Percentiles rank a stretch among this genome's conserved stretches.
phyloP scores from a whole-genome alignment of 2,888 invertebrate species.

The Phanerotoma sp. region DNA sequence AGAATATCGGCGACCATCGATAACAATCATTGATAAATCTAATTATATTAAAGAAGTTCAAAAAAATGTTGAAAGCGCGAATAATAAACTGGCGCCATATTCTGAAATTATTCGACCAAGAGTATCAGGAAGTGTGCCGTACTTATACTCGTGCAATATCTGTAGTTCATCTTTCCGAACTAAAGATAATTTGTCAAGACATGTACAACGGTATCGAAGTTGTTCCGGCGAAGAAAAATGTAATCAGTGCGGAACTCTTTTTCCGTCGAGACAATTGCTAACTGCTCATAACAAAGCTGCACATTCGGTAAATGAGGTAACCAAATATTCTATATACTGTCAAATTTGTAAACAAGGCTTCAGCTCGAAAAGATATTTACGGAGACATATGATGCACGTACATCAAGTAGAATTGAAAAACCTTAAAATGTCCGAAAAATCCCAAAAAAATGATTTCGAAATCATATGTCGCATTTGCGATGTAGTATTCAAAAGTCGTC shows the following conservation, averaged over 20 bases:
- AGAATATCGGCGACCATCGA: too few relatives aligned
- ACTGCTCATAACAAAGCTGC: slow-evolving; percentile 29
- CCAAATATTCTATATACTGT: slow-evolving; percentile 27
- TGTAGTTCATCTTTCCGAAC: slow-evolving; percentile 17
- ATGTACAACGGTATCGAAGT: slow-evolving; percentile 29
- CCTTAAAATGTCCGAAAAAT: too few relatives aligned
- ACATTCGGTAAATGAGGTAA: slow-evolving; percentile 24
- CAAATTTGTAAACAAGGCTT: slow-evolving; percentile 41
- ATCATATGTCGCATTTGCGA: slow-evolving; percentile 35
- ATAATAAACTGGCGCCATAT: too few relatives aligned
- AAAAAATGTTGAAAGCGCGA: too few relatives aligned
- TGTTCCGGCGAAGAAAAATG: too few relatives aligned
- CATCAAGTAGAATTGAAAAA: slow-evolving; percentile 28
- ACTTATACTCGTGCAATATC: too few relatives aligned
- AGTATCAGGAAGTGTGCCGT: too few relatives aligned
- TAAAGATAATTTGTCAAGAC: slow-evolving; percentile 21
- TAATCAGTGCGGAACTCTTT: slow-evolving; percentile 32
- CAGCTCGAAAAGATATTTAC: slow-evolving; percentile 14
- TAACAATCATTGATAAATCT: too few relatives aligned
- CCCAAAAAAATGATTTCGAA: too few relatives aligned
- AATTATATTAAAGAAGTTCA: too few relatives aligned
- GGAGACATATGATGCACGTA: slow-evolving; percentile 39
- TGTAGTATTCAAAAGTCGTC: slow-evolving; percentile 34
- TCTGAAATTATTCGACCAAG: too few relatives aligned
- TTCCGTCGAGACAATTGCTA: slow-evolving; percentile 28